A percentile compares a stretch with the other conserved stretches of the same genome.
These are phyloP conservation scores for Corythoichthys haematopterus DNA, from an alignment of 2,113 vertebrate species.

Conservation along the genomic window DNA sequence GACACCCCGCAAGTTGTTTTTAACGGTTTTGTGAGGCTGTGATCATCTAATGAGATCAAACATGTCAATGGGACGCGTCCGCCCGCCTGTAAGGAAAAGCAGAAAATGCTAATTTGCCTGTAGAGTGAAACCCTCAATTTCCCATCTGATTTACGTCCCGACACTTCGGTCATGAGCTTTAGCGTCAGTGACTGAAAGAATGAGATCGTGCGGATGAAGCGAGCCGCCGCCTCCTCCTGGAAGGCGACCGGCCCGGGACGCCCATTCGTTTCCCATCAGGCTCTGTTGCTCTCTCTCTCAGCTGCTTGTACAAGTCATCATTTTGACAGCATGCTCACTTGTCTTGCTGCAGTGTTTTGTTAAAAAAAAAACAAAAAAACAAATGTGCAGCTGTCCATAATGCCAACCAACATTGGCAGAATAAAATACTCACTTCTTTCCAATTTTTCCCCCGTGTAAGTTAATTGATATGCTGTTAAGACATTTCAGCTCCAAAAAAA, in stretches of 20 bases:
- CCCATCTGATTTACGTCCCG: neutral
- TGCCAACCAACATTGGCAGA: neutral
- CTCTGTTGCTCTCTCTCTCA: neutral
- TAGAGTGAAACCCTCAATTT: slow-evolving; percentile 6
- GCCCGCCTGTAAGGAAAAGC: slow-evolving; percentile 1
- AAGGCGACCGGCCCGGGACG: slow-evolving; percentile 1
- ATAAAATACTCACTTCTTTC: neutral
- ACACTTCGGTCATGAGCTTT: slow-evolving; percentile 7
- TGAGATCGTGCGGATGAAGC: slow-evolving; percentile 4
- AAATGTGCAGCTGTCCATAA: neutral
- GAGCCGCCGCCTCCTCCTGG: neutral
- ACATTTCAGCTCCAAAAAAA: too few relatives aligned
- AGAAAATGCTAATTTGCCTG: slow-evolving; percentile 4
- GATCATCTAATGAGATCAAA: slow-evolving; percentile 1
- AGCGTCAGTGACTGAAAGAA: slow-evolving; percentile 9
- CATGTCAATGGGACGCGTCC: neutral
- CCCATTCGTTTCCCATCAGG: neutral
- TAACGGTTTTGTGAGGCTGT: neutral
- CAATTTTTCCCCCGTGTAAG: too few relatives aligned
- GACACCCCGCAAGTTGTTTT: neutral
- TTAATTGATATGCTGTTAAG: too few relatives aligned
- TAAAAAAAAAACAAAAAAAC: neutral
- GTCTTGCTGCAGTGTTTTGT: neutral
- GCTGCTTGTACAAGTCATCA: neutral
- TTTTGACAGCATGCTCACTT: slow-evolving; percentile 1